Percentiles rank a stretch among this genome's conserved stretches.
Conservation (phyloP, 2,797 vertebrate genomes). For the Mormyrops attenuatus region DNA sequence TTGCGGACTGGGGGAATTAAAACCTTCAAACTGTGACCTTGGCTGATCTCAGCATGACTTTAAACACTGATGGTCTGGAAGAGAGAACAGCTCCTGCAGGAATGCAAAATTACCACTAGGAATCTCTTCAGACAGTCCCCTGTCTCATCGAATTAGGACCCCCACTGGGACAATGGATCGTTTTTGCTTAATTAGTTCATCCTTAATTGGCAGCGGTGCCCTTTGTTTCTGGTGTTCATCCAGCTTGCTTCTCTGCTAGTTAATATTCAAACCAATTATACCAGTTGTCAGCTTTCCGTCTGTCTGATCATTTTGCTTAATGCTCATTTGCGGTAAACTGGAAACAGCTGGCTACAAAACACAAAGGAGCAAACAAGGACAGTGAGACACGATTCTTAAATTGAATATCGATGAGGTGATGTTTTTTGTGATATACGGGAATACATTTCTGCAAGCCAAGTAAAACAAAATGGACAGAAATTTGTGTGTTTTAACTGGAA, state of each 20-base stretch:
- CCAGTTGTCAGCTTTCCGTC: conserved; percentile 5
- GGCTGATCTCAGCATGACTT: neutral
- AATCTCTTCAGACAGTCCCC: neutral
- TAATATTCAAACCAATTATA: conserved; percentile 14
- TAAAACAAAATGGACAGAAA: neutral
- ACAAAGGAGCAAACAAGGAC: neutral
- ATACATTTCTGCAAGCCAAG: neutral
- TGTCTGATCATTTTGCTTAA: conserved; percentile 7
- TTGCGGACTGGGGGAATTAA: neutral
- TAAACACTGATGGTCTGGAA: neutral
- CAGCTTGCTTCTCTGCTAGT: conserved; percentile 7
- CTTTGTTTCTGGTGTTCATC: neutral
- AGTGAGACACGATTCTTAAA: neutral
- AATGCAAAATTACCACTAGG: neutral
- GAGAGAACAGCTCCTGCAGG: neutral
- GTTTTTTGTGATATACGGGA: neutral
- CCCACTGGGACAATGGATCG: neutral
- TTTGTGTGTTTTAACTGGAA: neutral
- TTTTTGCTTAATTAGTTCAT: conserved; percentile 1
- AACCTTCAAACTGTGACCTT: neutral
- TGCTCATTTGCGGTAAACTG: neutral
- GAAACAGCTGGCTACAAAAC: neutral
- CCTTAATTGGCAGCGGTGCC: conserved; percentile 5
- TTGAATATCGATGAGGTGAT: neutral
- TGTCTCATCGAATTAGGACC: conserved; percentile 12